Percentiles rank a stretch among this genome's conserved stretches.
These are phyloP conservation scores for Listrodromus nycthemerus DNA, from an alignment of 2,888 invertebrate genomes.

Conservation along the genomic window DNA sequence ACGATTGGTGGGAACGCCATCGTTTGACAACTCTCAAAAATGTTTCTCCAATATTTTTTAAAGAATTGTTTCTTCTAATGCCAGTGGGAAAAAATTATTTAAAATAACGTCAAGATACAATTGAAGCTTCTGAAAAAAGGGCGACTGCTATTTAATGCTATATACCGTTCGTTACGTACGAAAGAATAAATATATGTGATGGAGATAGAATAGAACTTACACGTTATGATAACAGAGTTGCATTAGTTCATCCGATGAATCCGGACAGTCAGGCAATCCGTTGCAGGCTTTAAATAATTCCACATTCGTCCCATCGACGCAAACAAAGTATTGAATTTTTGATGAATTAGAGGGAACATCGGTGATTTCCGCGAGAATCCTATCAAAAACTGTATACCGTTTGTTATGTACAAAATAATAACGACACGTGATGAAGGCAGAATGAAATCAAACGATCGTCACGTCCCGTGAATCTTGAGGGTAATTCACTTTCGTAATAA, in stretches of 20 bases:
- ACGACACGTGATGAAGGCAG: neutral
- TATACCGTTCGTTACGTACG: too few species aligned
- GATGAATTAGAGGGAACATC: neutral
- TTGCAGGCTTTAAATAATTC: slow-evolving; percentile 86
- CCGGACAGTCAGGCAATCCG: slow-evolving; percentile 86
- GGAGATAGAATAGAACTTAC: slow-evolving; percentile 69
- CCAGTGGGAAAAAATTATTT: too few species aligned
- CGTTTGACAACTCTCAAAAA: too few species aligned
- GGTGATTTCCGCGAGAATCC: neutral
- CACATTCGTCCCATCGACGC: slow-evolving; percentile 80
- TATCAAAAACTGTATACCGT: slow-evolving; percentile 21
- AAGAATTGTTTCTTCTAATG: too few species aligned
- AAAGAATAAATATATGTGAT: too few species aligned
- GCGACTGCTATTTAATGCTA: too few species aligned
- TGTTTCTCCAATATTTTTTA: too few species aligned
- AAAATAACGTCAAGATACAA: too few species aligned
- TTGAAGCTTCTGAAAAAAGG: too few species aligned
- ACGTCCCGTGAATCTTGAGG: neutral
- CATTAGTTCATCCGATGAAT: slow-evolving; percentile 87
- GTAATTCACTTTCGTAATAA: too few species aligned
- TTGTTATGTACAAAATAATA: neutral
- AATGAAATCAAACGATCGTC: neutral
- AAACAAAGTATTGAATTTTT: slow-evolving; percentile 69
- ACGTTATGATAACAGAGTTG: slow-evolving; percentile 75
- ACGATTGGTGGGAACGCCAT: too few species aligned